These are phyloP conservation scores for Cotesia typhae DNA, from an alignment of 1,140 invertebrate species.

Conservation along the genomic window DNA sequence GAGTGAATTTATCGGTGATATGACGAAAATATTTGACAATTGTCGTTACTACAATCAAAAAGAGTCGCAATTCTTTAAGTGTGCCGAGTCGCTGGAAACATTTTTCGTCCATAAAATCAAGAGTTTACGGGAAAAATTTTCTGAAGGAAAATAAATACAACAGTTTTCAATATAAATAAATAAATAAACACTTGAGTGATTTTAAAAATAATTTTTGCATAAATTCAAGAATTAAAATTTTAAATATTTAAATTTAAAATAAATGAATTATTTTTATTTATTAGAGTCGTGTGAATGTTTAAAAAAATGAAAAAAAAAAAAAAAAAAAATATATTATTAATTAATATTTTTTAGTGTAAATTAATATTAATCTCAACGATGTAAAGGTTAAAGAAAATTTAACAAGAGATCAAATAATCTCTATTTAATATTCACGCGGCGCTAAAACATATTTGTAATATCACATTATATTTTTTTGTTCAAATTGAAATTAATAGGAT, in stretches of 20 bases:
- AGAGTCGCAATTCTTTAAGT: slow-evolving; percentile 94
- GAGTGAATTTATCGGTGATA: slow-evolving; percentile 95
- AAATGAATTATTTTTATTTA: slow-evolving; percentile 46
- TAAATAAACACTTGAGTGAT: slow-evolving; percentile 28
- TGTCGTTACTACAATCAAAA: slow-evolving; percentile 96
- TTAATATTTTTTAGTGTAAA: not conserved
- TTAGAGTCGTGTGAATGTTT: slow-evolving; percentile 50
- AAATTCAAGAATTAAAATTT: not conserved
- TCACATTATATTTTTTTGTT: too few relatives aligned
- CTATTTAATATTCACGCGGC: too few relatives aligned
- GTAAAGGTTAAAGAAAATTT: too few relatives aligned
- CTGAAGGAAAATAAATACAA: slow-evolving; percentile 67
- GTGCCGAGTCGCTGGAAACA: slow-evolving; percentile 93
- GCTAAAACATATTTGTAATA: too few relatives aligned
- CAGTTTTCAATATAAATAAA: slow-evolving; percentile 29
- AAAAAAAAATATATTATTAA: not conserved
- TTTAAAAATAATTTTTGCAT: not conserved
- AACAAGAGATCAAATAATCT: too few relatives aligned
- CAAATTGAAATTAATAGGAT: too few relatives aligned
- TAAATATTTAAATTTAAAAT: not conserved
- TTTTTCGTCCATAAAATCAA: slow-evolving; percentile 94
- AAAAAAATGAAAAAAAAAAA: not conserved
- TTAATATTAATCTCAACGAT: not conserved
- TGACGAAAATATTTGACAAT: slow-evolving; percentile 98
- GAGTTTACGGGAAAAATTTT: slow-evolving; percentile 81